These are phyloP conservation scores for Mesoclemmys tuberculata DNA, from an alignment of 2,113 vertebrate genomes.

Conservation along the genomic window DNA sequence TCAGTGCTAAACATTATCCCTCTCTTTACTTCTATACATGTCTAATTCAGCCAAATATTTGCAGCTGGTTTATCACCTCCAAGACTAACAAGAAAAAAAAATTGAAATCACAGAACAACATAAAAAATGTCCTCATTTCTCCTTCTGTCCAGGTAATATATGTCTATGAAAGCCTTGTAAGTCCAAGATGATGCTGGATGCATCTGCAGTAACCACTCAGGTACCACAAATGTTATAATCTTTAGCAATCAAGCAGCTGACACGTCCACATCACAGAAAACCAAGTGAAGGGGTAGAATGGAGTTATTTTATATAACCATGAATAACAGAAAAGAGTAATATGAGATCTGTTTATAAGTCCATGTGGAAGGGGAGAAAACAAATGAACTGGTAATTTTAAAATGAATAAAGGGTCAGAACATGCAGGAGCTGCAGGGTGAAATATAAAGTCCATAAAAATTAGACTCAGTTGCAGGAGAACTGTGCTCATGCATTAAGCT, in stretches of 20 bases:
- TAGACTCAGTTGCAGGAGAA: background rate
- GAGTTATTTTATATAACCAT: background rate
- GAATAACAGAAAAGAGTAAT: background rate
- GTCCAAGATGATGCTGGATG: background rate
- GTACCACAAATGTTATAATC: background rate
- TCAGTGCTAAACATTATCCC: background rate
- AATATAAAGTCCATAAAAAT: background rate
- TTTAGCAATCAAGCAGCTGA: background rate
- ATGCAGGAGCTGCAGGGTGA: background rate
- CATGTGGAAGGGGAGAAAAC: fast-evolving
- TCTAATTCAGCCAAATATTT: background rate
- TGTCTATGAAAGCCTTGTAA: background rate
- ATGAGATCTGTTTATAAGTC: background rate
- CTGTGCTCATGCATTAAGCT: background rate
- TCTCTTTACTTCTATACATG: background rate
- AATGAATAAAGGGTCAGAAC: background rate
- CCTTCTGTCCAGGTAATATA: constrained; percentile 4
- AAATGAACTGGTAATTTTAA: background rate
- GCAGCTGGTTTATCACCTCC: background rate
- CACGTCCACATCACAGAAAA: background rate
- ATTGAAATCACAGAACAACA: constrained; percentile 13
- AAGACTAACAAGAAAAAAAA: background rate
- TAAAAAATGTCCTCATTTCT: background rate
- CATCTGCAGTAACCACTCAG: background rate
- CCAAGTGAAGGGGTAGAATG: background rate